These are phyloP conservation scores for Clytia hemisphaerica DNA, from an alignment of 30 jellyfish, hydroid and myxozoan genomes.

Conservation along the genomic window DNA sequence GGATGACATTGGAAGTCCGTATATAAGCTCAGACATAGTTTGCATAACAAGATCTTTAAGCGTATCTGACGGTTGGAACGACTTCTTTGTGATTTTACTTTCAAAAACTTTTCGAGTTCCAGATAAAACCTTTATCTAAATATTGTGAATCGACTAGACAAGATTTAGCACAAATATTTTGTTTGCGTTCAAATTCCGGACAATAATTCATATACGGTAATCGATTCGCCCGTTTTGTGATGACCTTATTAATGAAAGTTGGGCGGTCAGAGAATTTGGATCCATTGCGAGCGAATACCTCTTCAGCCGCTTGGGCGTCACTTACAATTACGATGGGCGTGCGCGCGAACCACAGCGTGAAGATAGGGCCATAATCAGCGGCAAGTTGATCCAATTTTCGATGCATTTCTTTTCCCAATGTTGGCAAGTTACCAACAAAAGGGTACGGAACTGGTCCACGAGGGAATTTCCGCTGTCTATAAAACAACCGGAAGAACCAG, in stretches of 20 bases:
- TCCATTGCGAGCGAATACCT: slow-evolving; percentile 5
- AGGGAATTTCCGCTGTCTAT: slow-evolving; percentile 15
- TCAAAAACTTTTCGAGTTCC: background rate
- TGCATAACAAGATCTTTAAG: background rate
- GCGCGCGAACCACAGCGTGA: slow-evolving; percentile 8
- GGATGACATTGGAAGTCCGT: background rate
- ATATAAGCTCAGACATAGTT: background rate
- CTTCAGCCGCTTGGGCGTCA: background rate
- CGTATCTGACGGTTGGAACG: background rate
- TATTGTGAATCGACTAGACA: background rate
- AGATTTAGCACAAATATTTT: background rate
- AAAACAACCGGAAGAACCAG: background rate
- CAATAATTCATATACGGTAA: slow-evolving; percentile 15
- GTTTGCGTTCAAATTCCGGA: slow-evolving; percentile 7
- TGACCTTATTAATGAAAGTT: background rate
- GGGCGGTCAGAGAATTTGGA: slow-evolving; percentile 2
- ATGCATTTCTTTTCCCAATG: background rate
- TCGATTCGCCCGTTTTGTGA: background rate
- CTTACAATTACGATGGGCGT: slow-evolving; percentile 9
- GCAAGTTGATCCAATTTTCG: background rate
- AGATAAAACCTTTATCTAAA: background rate
- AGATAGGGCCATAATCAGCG: background rate
- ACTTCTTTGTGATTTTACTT: background rate
- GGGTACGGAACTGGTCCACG: slow-evolving; percentile 16
- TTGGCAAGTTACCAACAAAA: background rate